Evolutionary conservation across 2,113 vertebrate species (phyloP).

Genomic region (Chloebia gouldiae): DNA sequence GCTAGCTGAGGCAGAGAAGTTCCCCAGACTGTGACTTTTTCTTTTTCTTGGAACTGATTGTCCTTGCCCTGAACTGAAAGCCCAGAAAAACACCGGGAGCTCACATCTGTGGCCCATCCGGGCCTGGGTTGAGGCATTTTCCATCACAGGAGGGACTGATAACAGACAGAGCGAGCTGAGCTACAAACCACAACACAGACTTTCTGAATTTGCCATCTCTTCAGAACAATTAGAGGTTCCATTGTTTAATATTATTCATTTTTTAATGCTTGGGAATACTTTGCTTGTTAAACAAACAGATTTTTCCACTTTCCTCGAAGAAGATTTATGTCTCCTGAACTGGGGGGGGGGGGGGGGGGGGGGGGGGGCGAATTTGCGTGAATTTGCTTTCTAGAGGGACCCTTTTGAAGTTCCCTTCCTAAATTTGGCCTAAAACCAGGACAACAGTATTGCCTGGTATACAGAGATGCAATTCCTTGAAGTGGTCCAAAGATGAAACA

Average conservation of each 20-base stretch:
- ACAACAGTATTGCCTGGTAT: not conserved
- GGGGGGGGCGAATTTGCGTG: accelerated
- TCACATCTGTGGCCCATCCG: accelerated
- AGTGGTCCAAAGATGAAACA: not conserved
- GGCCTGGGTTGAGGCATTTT: no score
- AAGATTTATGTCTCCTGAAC: not conserved
- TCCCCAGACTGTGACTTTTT: accelerated
- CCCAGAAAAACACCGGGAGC: not conserved
- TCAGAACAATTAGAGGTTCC: not conserved
- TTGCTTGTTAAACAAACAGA: not conserved
- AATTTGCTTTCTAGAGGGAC: not conserved
- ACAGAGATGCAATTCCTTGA: accelerated
- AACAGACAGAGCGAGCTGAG: accelerated
- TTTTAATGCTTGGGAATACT: not conserved
- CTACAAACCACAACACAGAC: accelerated
- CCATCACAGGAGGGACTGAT: accelerated
- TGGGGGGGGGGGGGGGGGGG: no score
- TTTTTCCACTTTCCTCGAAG: not conserved
- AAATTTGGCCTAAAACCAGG: not conserved
- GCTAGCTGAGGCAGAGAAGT: not conserved
- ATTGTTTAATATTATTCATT: no score
- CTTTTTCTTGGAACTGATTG: not conserved
- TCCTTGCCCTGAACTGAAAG: not conserved
- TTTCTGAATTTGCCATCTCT: not conserved
- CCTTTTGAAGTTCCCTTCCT: not conserved